phyloP scores from a whole-genome alignment of 92 coral and sea anemone genomes.

The Epizoanthus rinbou region DNA sequence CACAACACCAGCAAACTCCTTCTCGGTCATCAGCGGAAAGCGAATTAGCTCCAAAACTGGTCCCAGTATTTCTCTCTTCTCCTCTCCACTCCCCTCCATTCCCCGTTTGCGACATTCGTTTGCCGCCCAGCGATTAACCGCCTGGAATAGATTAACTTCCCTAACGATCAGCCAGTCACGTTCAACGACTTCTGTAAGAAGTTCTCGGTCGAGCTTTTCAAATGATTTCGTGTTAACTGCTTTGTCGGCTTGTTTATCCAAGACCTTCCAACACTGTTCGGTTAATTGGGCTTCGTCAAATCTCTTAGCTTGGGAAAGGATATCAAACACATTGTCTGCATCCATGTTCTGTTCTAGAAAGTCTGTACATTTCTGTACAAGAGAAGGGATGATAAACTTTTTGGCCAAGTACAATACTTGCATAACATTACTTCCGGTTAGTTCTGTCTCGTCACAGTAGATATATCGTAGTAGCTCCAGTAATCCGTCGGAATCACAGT shows the following conservation, averaged over 20 bases:
- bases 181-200: constrained; percentile 51
- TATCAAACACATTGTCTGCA: constrained; percentile 57
- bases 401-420: constrained; percentile 65
- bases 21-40: constrained; percentile 57
- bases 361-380: constrained; percentile 54
- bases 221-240: constrained; percentile 53
- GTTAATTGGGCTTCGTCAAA: constrained; percentile 56
- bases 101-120: constrained; percentile 38
- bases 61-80: constrained; percentile 54
- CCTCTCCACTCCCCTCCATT: constrained; percentile 33
- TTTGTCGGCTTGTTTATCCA: constrained; percentile 55
- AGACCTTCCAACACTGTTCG: constrained; percentile 60
- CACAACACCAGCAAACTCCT: constrained; percentile 55
- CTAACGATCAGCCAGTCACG: constrained; percentile 59
- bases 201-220: constrained; percentile 42
- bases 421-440: constrained; percentile 59
- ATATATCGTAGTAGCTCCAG: constrained; percentile 68
- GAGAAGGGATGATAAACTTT: constrained; percentile 67
- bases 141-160: constrained; percentile 63
- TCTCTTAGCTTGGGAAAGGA: constrained; percentile 53
- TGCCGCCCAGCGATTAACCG: constrained; percentile 68
- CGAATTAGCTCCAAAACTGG: constrained; percentile 47
- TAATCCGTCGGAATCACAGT: constrained; percentile 64
- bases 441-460: constrained; percentile 58
- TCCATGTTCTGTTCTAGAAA: constrained; percentile 58